phyloP scores from a whole-genome alignment of 2,113 vertebrate genomes.

The Phocoena phocoena region DNA sequence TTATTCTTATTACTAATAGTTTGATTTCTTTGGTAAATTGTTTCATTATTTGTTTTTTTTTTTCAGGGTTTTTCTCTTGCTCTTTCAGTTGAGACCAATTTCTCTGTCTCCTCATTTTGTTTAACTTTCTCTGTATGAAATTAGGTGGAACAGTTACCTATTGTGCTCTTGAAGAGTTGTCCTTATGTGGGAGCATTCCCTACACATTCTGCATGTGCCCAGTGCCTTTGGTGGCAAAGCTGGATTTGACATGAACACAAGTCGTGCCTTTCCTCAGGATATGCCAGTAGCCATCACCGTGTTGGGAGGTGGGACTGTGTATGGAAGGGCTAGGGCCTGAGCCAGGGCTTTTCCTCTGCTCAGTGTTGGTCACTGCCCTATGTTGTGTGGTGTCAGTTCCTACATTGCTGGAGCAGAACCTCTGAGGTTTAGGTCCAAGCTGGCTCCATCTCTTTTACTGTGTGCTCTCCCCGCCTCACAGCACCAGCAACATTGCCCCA shows the following conservation, averaged over 20 bases:
- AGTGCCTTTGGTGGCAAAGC: neutral
- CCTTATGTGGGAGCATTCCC: neutral
- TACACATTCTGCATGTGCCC: rapidly evolving
- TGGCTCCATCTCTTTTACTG: neutral
- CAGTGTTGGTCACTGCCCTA: neutral
- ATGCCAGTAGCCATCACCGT: neutral
- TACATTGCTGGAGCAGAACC: neutral
- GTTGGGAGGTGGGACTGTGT: neutral
- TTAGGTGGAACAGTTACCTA: neutral
- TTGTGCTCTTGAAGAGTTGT: neutral
- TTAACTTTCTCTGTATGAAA: neutral
- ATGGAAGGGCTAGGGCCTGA: neutral
- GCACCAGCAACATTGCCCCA: neutral
- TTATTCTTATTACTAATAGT: neutral
- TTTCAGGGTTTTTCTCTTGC: neutral
- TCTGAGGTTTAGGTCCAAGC: neutral
- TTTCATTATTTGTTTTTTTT: neutral
- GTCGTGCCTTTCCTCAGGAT: neutral
- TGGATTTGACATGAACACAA: neutral
- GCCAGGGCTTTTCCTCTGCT: neutral
- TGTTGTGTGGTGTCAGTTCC: neutral
- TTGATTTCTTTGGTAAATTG: neutral
- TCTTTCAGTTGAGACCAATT: neutral
- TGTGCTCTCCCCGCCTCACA: neutral
- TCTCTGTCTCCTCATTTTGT: neutral